Conservation (phyloP, 2,113 vertebrate species). For the Diphyllodes magnificus region DNA sequence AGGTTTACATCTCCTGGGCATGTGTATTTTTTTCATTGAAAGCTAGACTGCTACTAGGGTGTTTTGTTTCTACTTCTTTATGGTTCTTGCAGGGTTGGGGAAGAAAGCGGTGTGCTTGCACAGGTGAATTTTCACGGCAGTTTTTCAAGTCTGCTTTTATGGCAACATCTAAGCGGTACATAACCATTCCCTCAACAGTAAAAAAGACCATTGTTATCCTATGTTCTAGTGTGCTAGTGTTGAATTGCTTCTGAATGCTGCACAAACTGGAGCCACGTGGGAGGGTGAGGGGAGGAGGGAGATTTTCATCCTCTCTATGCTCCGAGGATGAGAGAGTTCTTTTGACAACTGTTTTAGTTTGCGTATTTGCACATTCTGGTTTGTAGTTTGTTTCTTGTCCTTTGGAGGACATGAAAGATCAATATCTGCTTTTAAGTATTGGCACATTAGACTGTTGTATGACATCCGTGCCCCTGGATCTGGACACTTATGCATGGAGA, state of each 20-base stretch:
- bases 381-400: not conserved
- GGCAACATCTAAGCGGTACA: not conserved
- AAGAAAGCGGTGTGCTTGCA: not conserved
- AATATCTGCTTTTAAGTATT: not conserved
- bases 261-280: not conserved
- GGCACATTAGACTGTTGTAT: not conserved
- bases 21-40: not conserved
- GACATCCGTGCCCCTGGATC: not conserved
- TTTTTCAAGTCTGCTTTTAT: not conserved
- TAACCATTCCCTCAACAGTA: not conserved
- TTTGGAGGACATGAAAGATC: not conserved
- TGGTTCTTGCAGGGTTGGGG: not conserved
- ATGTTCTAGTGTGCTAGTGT: not conserved
- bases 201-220: not conserved
- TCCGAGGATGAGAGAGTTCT: not conserved
- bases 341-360: not conserved
- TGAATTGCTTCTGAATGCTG: not conserved
- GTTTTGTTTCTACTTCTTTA: not conserved
- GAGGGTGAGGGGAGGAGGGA: fast-evolving
- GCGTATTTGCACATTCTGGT: not conserved
- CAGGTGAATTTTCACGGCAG: not conserved
- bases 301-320: not conserved
- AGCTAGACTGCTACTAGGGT: not conserved
- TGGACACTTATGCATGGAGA: not conserved
- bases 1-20: not conserved